These are phyloP conservation scores for Lutjanus argentimaculatus DNA, from an alignment of 2,797 vertebrate genomes.

Conservation along the genomic window DNA sequence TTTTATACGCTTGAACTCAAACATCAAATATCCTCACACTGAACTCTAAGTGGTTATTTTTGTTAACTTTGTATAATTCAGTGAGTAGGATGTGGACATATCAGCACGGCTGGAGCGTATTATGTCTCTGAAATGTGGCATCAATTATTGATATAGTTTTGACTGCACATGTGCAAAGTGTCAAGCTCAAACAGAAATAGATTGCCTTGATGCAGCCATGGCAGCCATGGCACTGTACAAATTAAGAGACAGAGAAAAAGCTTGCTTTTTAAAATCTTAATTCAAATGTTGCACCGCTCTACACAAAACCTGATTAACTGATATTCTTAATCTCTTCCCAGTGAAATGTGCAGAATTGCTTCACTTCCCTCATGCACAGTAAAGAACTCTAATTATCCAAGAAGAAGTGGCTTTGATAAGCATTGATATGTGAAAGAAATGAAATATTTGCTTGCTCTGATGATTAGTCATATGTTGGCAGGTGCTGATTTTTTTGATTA, in stretches of 20 bases:
- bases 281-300: constrained; percentile 35
- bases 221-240: constrained; percentile 18
- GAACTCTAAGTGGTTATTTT: constrained; percentile 49
- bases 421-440: constrained; percentile 29
- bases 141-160: constrained; percentile 69
- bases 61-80: constrained; percentile 64
- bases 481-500: constrained; percentile 25
- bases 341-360: constrained; percentile 31
- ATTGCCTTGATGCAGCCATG: constrained; percentile 42
- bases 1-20: constrained; percentile 40
- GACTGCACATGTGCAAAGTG: constrained; percentile 54
- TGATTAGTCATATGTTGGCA: constrained; percentile 34
- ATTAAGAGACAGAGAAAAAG: constrained; percentile 4
- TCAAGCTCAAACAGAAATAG: constrained; percentile 52
- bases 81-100: constrained; percentile 29
- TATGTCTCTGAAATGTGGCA: constrained; percentile 47
- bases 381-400: constrained; percentile 17
- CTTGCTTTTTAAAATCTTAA: constrained; percentile 7
- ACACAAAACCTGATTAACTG: constrained; percentile 25
- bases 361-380: constrained; percentile 20
- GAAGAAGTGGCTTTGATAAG: constrained; percentile 25
- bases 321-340: constrained; percentile 27
- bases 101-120: constrained; percentile 31
- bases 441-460: constrained; percentile 3
- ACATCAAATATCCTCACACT: constrained; percentile 26